These are phyloP conservation scores for Scomber colias DNA, from an alignment of 2,113 vertebrate genomes.

Conservation along the genomic window DNA sequence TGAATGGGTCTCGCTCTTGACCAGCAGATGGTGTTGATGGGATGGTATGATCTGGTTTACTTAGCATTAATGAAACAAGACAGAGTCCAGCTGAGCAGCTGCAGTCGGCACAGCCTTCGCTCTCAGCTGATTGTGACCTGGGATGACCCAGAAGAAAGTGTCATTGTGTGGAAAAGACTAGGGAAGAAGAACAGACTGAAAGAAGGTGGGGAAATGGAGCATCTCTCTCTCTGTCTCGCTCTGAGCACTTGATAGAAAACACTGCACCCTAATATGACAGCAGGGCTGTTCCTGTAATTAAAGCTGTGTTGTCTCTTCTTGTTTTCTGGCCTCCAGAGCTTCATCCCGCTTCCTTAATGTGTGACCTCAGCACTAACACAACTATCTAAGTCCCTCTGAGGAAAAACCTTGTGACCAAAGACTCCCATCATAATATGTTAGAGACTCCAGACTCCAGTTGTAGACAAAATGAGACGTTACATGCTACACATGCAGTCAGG, in stretches of 20 bases:
- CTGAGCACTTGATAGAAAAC: conserved; percentile 43
- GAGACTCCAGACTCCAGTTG: conserved; percentile 24
- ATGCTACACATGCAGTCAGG: conserved; percentile 14
- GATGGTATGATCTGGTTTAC: conserved; percentile 68
- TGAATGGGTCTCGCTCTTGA: conserved; percentile 52
- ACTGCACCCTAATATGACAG: conserved; percentile 43
- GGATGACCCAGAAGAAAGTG: conserved; percentile 54
- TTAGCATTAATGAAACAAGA: conserved; percentile 72
- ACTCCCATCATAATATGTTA: conserved; percentile 26
- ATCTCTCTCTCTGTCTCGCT: not conserved
- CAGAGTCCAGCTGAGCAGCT: conserved; percentile 66
- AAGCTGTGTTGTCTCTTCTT: conserved; percentile 45
- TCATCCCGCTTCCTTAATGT: conserved; percentile 27
- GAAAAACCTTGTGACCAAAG: conserved; percentile 50
- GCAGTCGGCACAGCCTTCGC: conserved; percentile 37
- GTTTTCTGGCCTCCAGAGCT: conserved; percentile 44
- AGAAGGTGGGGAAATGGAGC: not conserved
- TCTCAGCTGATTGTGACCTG: conserved; percentile 56
- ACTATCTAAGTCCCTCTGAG: conserved; percentile 42
- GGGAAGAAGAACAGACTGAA: conserved; percentile 28
- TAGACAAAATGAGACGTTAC: conserved; percentile 24
- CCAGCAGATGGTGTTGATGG: conserved; percentile 71
- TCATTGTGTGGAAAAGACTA: conserved; percentile 17
- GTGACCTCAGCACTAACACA: conserved; percentile 49
- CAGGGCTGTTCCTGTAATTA: conserved; percentile 52